Evolutionary conservation across 2,888 invertebrate species (phyloP).

Genomic region (Micropterix aruncella): DNA sequence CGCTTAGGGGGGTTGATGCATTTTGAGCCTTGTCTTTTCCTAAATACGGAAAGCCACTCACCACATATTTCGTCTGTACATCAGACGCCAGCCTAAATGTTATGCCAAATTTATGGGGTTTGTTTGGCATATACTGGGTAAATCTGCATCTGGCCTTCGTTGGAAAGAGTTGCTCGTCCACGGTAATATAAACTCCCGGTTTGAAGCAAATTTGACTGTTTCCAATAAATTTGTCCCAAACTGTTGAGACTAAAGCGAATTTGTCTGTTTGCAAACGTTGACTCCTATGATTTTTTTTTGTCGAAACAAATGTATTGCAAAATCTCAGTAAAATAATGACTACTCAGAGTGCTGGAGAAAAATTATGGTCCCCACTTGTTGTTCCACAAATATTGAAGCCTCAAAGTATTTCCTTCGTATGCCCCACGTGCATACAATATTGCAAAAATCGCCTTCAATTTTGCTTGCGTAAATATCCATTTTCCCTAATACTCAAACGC

Average conservation of each 20-base stretch:
- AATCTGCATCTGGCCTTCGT: conserved; percentile 12
- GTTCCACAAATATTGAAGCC: conserved; percentile 10
- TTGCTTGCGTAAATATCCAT: conserved; percentile 2
- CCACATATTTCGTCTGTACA: no score
- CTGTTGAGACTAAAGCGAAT: conserved; percentile 12
- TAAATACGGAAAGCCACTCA: conserved; percentile 9
- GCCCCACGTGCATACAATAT: conserved; percentile 14
- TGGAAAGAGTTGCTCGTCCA: conserved; percentile 15
- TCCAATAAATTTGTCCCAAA: conserved; percentile 13
- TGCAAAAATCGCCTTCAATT: conserved; percentile 9
- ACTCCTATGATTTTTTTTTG: conserved; percentile 10
- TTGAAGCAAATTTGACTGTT: conserved; percentile 12
- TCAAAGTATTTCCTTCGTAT: conserved; percentile 11
- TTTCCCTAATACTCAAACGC: conserved; percentile 8
- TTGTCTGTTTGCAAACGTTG: conserved; percentile 11
- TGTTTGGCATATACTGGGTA: no score
- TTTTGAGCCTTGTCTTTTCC: conserved; percentile 2
- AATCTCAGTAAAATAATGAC: conserved; percentile 13
- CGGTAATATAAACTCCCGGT: conserved; percentile 11
- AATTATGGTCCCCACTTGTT: conserved; percentile 13
- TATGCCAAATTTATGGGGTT: no score
- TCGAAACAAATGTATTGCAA: conserved; percentile 11
- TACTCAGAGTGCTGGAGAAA: conserved; percentile 11
- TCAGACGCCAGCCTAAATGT: conserved; percentile 9
- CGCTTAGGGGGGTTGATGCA: no score